phyloP scores from a whole-genome alignment of 2,888 invertebrate species.

The Pyrochroa serraticornis region DNA sequence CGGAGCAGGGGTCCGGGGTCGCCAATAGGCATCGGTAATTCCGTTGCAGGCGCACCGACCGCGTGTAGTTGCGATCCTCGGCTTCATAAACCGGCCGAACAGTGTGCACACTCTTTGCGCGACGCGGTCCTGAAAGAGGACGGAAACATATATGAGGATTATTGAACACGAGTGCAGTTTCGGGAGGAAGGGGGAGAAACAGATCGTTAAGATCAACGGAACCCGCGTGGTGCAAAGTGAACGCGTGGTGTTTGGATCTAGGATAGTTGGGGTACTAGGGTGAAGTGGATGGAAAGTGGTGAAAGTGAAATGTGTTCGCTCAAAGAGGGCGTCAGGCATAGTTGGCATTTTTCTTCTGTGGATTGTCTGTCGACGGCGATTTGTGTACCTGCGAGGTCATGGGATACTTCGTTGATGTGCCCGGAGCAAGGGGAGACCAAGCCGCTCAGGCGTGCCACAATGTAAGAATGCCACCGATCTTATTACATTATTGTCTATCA shows the following conservation, averaged over 20 bases:
- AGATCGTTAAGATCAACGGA: too few relatives aligned
- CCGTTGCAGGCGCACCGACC: slow-evolving; percentile 11
- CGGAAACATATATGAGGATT: too few relatives aligned
- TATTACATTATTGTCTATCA: too few relatives aligned
- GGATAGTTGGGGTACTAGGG: not conserved
- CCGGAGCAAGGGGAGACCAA: slow-evolving; percentile 15
- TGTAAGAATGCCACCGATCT: slow-evolving; percentile 27
- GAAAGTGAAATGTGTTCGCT: slow-evolving; percentile 38
- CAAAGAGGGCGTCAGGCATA: slow-evolving; percentile 38
- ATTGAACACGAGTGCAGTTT: too few relatives aligned
- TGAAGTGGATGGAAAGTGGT: not conserved
- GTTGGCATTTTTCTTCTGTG: slow-evolving; percentile 46
- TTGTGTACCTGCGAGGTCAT: slow-evolving; percentile 41
- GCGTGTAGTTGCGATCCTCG: slow-evolving; percentile 5
- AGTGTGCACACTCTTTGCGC: too few relatives aligned
- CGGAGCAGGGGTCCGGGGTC: too few relatives aligned
- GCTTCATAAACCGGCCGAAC: too few relatives aligned
- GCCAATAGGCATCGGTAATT: slow-evolving; percentile 1
- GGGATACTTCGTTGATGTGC: slow-evolving; percentile 37
- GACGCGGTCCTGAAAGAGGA: too few relatives aligned
- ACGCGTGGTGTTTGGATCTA: not conserved
- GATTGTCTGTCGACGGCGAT: slow-evolving; percentile 45
- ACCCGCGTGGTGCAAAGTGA: not conserved
- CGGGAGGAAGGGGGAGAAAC: not conserved
- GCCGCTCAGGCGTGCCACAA: slow-evolving; percentile 30